Percentiles rank a stretch among this genome's conserved stretches.
phyloP scores from a whole-genome alignment of 2,797 vertebrate genomes.

The Aselliscus stoliczkanus region DNA sequence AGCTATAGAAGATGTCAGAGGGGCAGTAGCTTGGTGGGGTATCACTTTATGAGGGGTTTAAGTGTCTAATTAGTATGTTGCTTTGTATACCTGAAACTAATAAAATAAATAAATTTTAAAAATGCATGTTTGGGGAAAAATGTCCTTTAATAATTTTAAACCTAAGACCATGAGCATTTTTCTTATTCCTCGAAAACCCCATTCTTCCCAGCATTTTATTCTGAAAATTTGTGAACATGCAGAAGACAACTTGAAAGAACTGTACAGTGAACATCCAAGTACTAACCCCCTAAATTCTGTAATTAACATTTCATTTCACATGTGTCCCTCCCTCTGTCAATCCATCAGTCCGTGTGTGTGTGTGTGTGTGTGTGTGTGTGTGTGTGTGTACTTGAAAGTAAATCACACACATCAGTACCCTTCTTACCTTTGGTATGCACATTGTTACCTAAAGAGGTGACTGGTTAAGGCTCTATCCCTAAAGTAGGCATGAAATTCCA shows the following conservation, averaged over 20 bases:
- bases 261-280: not conserved
- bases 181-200: not conserved
- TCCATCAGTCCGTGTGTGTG: not conserved
- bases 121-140: not conserved
- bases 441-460: not conserved
- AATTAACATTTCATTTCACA: slow-evolving; percentile 34
- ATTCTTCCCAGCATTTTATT: slow-evolving; percentile 9
- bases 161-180: not conserved
- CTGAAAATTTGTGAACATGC: not conserved
- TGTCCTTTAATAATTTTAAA: not conserved
- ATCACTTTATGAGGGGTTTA: too few relatives aligned
- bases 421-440: not conserved
- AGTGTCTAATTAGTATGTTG: too few relatives aligned
- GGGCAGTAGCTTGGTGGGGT: too few relatives aligned
- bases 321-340: not conserved
- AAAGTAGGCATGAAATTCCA: not conserved
- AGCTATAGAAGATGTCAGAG: too few relatives aligned
- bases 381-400: not conserved
- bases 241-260: slow-evolving; percentile 3
- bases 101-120: too few relatives aligned
- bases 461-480: not conserved
- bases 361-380: not conserved
- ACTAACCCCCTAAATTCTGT: not conserved
- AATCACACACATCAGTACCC: not conserved
- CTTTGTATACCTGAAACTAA: too few relatives aligned